A percentile compares a stretch with the other conserved stretches of the same genome.
Conservation (phyloP, 2,113 vertebrate genomes). For the Speoplatyrhinus poulsoni region DNA sequence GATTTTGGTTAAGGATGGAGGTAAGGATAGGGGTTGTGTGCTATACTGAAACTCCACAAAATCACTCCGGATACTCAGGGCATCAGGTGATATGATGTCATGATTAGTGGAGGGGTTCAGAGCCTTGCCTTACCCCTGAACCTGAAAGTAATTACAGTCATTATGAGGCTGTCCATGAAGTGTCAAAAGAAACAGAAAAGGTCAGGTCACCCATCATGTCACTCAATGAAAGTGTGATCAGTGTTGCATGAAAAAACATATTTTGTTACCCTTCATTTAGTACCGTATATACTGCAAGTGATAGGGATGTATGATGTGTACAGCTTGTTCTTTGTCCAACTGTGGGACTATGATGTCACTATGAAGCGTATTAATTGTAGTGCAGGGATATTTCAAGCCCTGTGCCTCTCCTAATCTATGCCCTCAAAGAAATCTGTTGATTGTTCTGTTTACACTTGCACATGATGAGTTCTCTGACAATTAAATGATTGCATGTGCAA, state of each 20-base stretch:
- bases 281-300: too few relatives aligned
- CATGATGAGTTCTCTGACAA: constrained; percentile 66
- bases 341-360: constrained; percentile 78
- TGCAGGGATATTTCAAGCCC: constrained; percentile 57
- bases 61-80: constrained; percentile 78
- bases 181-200: constrained; percentile 39
- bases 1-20: neutral
- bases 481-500: constrained; percentile 63
- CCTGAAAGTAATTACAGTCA: constrained; percentile 12
- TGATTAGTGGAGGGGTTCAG: constrained; percentile 73
- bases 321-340: constrained; percentile 58
- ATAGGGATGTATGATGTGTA: constrained; percentile 53
- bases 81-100: constrained; percentile 80
- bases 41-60: constrained; percentile 75
- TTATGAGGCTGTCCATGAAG: constrained; percentile 26
- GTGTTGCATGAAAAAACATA: constrained; percentile 56
- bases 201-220: constrained; percentile 30
- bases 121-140: constrained; percentile 67
- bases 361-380: constrained; percentile 74
- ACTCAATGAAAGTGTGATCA: constrained; percentile 30
- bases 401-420: constrained; percentile 38
- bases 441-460: constrained; percentile 61
- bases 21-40: constrained; percentile 44
- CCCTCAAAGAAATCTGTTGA: constrained; percentile 52
- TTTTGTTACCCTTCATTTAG: constrained; percentile 39